Evolutionary conservation across 1,140 invertebrate genomes (phyloP).

Genomic region (Ceratoteleas bidentatus): DNA sequence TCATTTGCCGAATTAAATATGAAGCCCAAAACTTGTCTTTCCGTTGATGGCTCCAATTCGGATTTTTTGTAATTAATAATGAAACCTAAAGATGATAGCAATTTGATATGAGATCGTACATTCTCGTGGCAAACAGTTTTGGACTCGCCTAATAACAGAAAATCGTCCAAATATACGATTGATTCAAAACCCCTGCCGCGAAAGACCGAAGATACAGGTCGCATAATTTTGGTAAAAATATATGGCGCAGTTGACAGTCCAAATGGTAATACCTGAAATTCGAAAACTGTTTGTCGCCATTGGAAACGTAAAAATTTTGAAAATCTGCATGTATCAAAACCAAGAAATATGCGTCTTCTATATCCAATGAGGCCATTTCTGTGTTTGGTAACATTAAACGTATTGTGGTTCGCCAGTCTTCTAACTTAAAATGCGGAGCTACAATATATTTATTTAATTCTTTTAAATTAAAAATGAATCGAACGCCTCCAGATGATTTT

Average conservation of each 20-base stretch:
- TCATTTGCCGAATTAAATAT: slow-evolving; percentile 4
- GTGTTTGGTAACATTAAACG: slow-evolving; percentile 50
- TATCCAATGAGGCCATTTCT: slow-evolving; percentile 6
- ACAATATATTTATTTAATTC: slow-evolving; percentile 61
- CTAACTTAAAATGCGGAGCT: slow-evolving; percentile 64
- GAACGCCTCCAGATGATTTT: slow-evolving; percentile 56
- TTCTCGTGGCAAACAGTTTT: neutral
- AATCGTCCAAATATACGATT: slow-evolving; percentile 18
- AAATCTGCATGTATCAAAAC: neutral
- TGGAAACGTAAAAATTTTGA: slow-evolving; percentile 15
- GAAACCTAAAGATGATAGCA: slow-evolving; percentile 4
- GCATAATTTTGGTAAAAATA: slow-evolving; percentile 24
- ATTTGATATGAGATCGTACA: neutral
- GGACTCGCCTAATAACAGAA: neutral
- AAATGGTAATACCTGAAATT: slow-evolving; percentile 11
- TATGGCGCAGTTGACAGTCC: slow-evolving; percentile 4
- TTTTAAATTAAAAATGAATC: slow-evolving; percentile 63
- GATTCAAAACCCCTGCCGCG: neutral
- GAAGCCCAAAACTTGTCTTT: slow-evolving; percentile 20
- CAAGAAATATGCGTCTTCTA: slow-evolving; percentile 14
- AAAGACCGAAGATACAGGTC: neutral
- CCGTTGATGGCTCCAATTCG: neutral
- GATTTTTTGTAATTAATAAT: slow-evolving; percentile 17
- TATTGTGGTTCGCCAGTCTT: slow-evolving; percentile 54
- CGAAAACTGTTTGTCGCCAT: neutral